Evolutionary conservation across 2,797 vertebrate genomes (phyloP).

Genomic region (Sebastes melanostomus): DNA sequence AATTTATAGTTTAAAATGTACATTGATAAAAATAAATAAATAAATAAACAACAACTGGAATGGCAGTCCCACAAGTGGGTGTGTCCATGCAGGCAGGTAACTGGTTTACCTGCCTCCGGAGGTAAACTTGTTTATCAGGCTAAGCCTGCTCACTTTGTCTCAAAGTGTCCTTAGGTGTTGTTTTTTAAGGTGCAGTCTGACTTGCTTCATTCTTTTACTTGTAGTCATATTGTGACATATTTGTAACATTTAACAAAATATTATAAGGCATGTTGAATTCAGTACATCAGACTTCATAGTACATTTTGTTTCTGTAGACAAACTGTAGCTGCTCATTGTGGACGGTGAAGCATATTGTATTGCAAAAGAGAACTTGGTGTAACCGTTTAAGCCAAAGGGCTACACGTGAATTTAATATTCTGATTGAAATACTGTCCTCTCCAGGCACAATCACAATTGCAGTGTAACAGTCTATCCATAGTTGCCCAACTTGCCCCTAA

Average conservation of each 20-base stretch:
- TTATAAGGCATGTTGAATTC: neutral
- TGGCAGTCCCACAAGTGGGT: slow-evolving; percentile 46
- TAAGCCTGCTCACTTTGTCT: slow-evolving; percentile 10
- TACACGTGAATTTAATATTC: neutral
- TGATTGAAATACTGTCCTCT: neutral
- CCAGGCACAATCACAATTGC: too few species aligned
- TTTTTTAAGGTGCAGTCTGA: slow-evolving; percentile 8
- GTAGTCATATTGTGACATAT: neutral
- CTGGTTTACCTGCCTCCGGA: neutral
- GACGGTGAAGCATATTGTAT: neutral
- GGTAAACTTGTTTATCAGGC: neutral
- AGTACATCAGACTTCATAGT: neutral
- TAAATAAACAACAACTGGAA: slow-evolving; percentile 7
- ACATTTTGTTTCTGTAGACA: neutral
- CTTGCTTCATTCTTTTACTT: neutral
- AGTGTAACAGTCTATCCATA: too few species aligned
- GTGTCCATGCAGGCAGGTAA: slow-evolving; percentile 62
- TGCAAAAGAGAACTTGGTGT: neutral
- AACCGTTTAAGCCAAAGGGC: neutral
- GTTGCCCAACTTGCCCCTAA: too few species aligned
- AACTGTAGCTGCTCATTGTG: neutral
- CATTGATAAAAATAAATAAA: neutral
- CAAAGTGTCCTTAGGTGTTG: neutral
- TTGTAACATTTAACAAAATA: neutral
- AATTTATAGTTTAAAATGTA: neutral